Evolutionary conservation across 2,888 invertebrate genomes (phyloP), one percentile per base, ranked within the genome.

Genomic region (Aleiodes testaceus): DNA sequence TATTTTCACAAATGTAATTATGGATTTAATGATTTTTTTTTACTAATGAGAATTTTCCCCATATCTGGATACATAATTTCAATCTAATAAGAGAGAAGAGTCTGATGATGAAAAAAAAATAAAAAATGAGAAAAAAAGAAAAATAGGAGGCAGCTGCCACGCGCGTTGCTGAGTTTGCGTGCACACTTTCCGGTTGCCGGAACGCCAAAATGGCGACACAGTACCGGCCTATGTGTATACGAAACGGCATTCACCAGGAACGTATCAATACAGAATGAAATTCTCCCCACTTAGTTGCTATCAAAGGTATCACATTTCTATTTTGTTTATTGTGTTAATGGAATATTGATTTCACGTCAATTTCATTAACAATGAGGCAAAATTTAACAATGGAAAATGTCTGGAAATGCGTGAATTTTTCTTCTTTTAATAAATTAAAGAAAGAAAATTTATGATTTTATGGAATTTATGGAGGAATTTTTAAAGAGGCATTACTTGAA

Each of bases 181-280:
- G 63, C 61, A 72, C 68, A 76, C 76, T 72, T 77, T 76, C 74
- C 82, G 83, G 80, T 80, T 79, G 81, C 81, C 59, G 18, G 83
- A 82, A 81, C 85, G 84, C 82, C 85, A 87, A 87, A 87, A 87
- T 87, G 87, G 87, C 87, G 87, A 83, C 83, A 80, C 83, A 80
- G 80, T 36, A 59, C 83, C 83, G 80, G 82, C 83, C 81, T 36
- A 36, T 36, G 36, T 72, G 73, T 72, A 65, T 74, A 65, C 55
- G 30, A 44, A 16, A 72, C 67, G 52, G 77, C 73, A 76, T 75
- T 75, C 72, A 75, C 74, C 77, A 77, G 77, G 72, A 72, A 70
- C 74, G 77, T 75, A 76, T 36, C 61, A 14, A 42, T 44, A 18
- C 26, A 63, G n/a, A 45, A 20, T 18, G n/a, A 12, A 18, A 1